These are phyloP conservation scores for Ia io DNA, from an alignment of 2,113 vertebrate genomes.

Conservation along the genomic window DNA sequence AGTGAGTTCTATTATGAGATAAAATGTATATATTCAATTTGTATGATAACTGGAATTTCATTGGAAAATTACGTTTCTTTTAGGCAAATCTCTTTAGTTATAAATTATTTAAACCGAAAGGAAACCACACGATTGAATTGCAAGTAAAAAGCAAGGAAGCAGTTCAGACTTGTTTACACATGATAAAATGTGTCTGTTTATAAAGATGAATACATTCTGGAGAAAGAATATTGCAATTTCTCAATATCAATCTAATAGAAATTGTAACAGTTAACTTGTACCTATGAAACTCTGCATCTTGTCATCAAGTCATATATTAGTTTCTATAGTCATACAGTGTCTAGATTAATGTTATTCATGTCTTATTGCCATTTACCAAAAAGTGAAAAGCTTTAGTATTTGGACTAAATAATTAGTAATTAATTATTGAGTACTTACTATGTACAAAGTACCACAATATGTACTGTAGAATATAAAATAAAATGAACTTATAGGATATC, in stretches of 20 bases:
- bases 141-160: background rate
- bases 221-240: background rate
- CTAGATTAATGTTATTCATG: background rate
- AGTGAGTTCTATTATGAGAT: background rate
- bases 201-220: background rate
- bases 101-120: background rate
- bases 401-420: background rate
- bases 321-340: background rate
- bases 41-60: background rate
- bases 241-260: background rate
- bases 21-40: slow-evolving; percentile 5
- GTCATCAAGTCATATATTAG: background rate
- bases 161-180: background rate
- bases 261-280: background rate
- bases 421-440: background rate
- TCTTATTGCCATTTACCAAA: background rate
- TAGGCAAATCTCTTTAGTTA: background rate
- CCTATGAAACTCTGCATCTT: background rate
- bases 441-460: background rate
- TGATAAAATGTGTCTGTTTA: background rate
- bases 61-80: background rate
- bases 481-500: background rate
- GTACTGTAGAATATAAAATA: background rate
- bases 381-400: background rate
- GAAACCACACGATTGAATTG: background rate